Conservation (phyloP, 2,888 invertebrate species). For the Platerodrilus igneus region DNA sequence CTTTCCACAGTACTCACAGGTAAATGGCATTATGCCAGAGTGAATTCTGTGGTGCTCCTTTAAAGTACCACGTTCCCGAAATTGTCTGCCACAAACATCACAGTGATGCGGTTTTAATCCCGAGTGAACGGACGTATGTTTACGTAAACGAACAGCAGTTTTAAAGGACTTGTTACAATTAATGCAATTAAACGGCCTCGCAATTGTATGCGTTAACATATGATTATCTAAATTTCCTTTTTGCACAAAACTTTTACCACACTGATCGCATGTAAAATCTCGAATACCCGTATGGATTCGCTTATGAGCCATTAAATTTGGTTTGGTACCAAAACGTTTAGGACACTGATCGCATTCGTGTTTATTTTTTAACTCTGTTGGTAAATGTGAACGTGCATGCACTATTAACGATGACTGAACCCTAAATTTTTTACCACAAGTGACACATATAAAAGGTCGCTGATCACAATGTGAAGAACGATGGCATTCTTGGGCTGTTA, state of each 20-base stretch:
- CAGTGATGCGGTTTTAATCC: conserved; percentile 59
- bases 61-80: conserved; percentile 66
- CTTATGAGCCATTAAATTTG: conserved; percentile 55
- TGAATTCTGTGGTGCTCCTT: conserved; percentile 72
- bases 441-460: conserved; percentile 51
- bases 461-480: conserved; percentile 51
- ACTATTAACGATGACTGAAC: conserved; percentile 54
- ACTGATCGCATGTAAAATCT: conserved; percentile 55
- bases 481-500: conserved; percentile 43
- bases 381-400: conserved; percentile 55
- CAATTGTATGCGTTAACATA: conserved; percentile 52
- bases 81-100: conserved; percentile 57
- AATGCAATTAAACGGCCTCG: conserved; percentile 49
- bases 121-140: conserved; percentile 56
- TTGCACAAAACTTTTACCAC: conserved; percentile 57
- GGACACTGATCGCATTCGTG: conserved; percentile 58
- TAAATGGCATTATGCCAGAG: conserved; percentile 73
- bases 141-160: conserved; percentile 53
- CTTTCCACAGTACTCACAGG: conserved; percentile 71
- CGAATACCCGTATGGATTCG: conserved; percentile 54
- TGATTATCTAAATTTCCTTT: conserved; percentile 57
- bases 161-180: conserved; percentile 55
- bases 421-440: conserved; percentile 55
- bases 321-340: conserved; percentile 56
- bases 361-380: conserved; percentile 54